phyloP scores from a whole-genome alignment of 1,140 invertebrate species.

The Halyomorpha halys region DNA sequence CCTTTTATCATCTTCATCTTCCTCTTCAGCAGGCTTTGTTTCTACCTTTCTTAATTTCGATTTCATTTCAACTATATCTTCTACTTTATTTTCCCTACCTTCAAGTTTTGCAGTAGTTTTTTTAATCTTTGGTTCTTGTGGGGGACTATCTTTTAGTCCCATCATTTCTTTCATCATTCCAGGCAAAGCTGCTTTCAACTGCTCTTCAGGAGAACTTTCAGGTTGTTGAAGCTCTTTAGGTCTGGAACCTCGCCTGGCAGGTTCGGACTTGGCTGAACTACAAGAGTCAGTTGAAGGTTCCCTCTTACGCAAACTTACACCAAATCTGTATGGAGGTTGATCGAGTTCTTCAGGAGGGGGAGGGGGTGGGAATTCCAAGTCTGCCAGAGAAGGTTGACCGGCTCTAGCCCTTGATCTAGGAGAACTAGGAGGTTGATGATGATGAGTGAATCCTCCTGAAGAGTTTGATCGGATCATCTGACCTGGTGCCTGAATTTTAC shows the following conservation, averaged over 20 bases:
- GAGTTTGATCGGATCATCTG: slow-evolving; percentile 79
- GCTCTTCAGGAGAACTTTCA: slow-evolving; percentile 29
- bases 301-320: slow-evolving; percentile 55
- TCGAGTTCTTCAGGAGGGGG: slow-evolving; percentile 51
- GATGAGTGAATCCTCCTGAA: slow-evolving; percentile 54
- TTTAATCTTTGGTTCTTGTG: slow-evolving; percentile 34
- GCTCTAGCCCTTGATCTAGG: slow-evolving; percentile 34
- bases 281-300: slow-evolving; percentile 52
- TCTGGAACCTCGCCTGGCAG: slow-evolving; percentile 32
- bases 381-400: slow-evolving; percentile 51
- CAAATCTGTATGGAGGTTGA: slow-evolving; percentile 38
- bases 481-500: slow-evolving; percentile 46
- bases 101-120: slow-evolving; percentile 58
- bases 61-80: slow-evolving; percentile 67
- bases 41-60: slow-evolving; percentile 74
- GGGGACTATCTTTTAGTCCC: slow-evolving; percentile 46
- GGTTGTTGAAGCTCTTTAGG: slow-evolving; percentile 24
- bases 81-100: slow-evolving; percentile 40
- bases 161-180: slow-evolving; percentile 64
- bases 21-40: slow-evolving; percentile 39
- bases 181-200: slow-evolving; percentile 34
- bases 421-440: slow-evolving; percentile 47
- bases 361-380: slow-evolving; percentile 75
- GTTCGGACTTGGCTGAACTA: slow-evolving; percentile 38
- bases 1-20: slow-evolving; percentile 73